These are phyloP conservation scores for Emydoidea blandingii DNA, from an alignment of 2,797 vertebrate genomes.

Conservation along the genomic window DNA sequence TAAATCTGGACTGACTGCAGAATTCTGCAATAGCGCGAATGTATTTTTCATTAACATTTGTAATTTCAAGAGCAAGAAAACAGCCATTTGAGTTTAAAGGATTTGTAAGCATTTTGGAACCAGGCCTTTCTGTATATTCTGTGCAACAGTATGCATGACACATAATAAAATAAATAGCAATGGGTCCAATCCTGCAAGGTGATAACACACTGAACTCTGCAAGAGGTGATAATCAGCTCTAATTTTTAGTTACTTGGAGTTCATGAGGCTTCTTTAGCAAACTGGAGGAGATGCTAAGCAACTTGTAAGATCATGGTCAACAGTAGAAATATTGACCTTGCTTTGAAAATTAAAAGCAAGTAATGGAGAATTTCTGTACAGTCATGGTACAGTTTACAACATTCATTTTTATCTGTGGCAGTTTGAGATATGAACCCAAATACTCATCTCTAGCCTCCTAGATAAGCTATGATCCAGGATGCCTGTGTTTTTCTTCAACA, in stretches of 20 bases:
- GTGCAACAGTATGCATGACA: not conserved
- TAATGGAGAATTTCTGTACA: not conserved
- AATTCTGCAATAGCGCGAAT: not conserved
- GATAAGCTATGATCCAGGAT: not conserved
- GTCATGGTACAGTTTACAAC: not conserved
- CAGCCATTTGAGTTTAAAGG: not conserved
- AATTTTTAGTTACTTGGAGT: not conserved
- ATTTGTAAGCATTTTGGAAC: too few relatives aligned
- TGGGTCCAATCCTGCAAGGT: not conserved
- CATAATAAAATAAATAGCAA: not conserved
- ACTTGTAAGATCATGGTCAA: not conserved
- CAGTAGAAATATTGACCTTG: not conserved
- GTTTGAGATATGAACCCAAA: not conserved
- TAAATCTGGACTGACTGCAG: not conserved
- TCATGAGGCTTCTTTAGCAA: not conserved
- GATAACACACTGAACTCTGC: not conserved
- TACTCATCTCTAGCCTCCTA: not conserved
- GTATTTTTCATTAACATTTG: not conserved
- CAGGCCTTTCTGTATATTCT: not conserved
- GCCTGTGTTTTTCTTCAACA: too few relatives aligned
- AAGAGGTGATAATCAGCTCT: not conserved
- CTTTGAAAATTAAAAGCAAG: not conserved
- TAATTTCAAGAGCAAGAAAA: not conserved
- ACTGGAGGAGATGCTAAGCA: not conserved
- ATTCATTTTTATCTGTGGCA: not conserved